Evolutionary conservation across 1,140 invertebrate genomes (phyloP).

Genomic region (Orchesella cincta): DNA sequence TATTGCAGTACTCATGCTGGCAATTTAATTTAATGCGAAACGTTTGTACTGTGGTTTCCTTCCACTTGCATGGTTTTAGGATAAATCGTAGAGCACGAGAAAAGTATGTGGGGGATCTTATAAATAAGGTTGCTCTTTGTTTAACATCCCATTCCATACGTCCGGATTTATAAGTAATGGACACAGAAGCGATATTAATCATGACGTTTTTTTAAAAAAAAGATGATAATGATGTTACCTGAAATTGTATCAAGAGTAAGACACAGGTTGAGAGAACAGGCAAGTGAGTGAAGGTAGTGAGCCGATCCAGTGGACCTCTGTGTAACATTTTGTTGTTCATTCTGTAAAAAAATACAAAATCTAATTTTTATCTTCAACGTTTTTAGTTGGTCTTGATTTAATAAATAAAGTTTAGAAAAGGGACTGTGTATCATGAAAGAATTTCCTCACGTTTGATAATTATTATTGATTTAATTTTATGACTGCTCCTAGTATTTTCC

Average conservation of each 20-base stretch:
- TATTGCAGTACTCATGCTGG: slow-evolving; percentile 1
- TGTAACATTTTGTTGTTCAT: slow-evolving; percentile 10
- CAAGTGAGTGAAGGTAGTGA: neutral
- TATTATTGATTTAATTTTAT: too few species aligned
- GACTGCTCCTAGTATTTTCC: too few species aligned
- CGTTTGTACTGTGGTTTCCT: slow-evolving; percentile 2
- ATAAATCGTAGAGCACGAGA: too few species aligned
- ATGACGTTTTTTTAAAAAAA: neutral
- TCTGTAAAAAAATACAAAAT: slow-evolving; percentile 10
- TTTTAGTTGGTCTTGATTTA: too few species aligned
- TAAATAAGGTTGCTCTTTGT: too few species aligned
- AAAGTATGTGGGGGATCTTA: too few species aligned
- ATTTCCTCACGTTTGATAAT: too few species aligned
- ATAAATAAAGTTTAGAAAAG: slow-evolving; percentile 6
- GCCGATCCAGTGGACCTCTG: neutral
- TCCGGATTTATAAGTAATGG: neutral
- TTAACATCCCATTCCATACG: too few species aligned
- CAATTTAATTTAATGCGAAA: slow-evolving; percentile 21
- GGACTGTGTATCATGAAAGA: too few species aligned
- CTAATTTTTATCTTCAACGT: neutral
- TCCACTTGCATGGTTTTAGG: too few species aligned
- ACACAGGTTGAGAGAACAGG: neutral
- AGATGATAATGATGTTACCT: neutral
- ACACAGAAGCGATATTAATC: neutral
- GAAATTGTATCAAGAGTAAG: neutral